Base-by-base conservation (phyloP, 2,888 invertebrate species). In the Drosophila austrosaltans region DNA sequence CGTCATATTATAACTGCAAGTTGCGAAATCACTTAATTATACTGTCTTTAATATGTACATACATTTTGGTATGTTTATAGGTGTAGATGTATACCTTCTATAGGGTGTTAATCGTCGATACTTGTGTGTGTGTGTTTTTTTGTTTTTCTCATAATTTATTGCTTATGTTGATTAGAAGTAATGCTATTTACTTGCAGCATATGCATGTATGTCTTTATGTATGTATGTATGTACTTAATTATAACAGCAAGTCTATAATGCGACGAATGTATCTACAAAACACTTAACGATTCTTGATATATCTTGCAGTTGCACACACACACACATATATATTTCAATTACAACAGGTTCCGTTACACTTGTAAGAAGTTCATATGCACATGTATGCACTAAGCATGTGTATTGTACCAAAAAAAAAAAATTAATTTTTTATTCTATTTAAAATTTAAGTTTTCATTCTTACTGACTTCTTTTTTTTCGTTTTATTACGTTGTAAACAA, bases 261-360 rank as follows among this genome's bases (percentile, higher is more conserved):
- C 58, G 30, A 30, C 5, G 53, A 65, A 66, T 56, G 56, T 72
- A 72, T 72, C 61, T 73, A 72, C 72, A 72, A 53, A 48, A 61
- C 61, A 44, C 22, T 44, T 32, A 61, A 48, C 48, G 22, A 44
- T 73, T 57, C 74, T 72, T 61, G 53, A 61, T 67, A 67, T 74
- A 62, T 73, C 44, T 69, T 62, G 69, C 53, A 73, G 62, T 66
- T 61, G 44, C 61, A 66, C 60, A 67, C 71, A 59, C 64, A 44
- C 48, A 39, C 61, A 66, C 60, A 67, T 64, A 59, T 59, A 44
- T 54, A 39, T 71, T 63, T 71, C 64, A 71, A 64, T 71, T 71
- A 71, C 72, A 71, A 72, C 54, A 71, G 72, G 64, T 58, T 71
- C 64, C 59, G 59, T 71, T 59, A 32, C 36, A 22, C 6, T 22